Base-by-base conservation (phyloP, 2,888 invertebrate species). In the Hoplodrina ambigua region DNA sequence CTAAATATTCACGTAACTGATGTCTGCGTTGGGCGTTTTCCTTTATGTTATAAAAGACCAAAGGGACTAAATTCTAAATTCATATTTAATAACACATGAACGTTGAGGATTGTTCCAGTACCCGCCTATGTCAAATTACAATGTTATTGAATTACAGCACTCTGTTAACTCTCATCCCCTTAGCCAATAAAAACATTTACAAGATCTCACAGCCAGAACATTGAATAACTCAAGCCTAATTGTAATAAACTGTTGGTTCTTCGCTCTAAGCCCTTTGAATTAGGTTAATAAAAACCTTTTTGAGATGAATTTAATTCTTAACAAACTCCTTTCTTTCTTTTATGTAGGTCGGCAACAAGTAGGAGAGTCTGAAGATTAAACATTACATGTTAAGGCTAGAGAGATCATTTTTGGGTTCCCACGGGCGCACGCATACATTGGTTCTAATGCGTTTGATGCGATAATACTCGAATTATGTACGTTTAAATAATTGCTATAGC, bases 211-310 rank as follows among this genome's bases (percentile, higher is more conserved):
- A 30, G 57, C 20, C 56, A 64, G 55, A 62, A 56, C 81, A 64
- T 66, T 73, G 66, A 67, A 73, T 65, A 69, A 78, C 82, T 82
- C 74, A 64, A 65, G 46, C 55, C 50, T 80, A 78, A 82, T 80
- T 74, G 69, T 80, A 79, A 70, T 74, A 80, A 74, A 74, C 58
- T 74, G 67, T 75, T 69, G 79, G 78, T 74, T 66, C 55, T 67
- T 52, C 55, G 59, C 70, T 69, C 25, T 70, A 56, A 78, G 79
- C 61, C 61, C 61, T 64, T 69, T 78, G 67, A 80, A 78, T 81
- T 78, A 81, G 46, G 54, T 65, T 74, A 74, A 70, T 82, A 78
- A 70, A 81, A 78, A 74, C 74, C 65, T 72, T 79, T 81, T 76
- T 52, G 55, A 65, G 56, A 68, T 69, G 64, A 60, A 79, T 74